Evolutionary conservation across 1,140 invertebrate species (phyloP), one percentile per base, ranked within the genome.

Genomic region (Drosophila lini): DNA sequence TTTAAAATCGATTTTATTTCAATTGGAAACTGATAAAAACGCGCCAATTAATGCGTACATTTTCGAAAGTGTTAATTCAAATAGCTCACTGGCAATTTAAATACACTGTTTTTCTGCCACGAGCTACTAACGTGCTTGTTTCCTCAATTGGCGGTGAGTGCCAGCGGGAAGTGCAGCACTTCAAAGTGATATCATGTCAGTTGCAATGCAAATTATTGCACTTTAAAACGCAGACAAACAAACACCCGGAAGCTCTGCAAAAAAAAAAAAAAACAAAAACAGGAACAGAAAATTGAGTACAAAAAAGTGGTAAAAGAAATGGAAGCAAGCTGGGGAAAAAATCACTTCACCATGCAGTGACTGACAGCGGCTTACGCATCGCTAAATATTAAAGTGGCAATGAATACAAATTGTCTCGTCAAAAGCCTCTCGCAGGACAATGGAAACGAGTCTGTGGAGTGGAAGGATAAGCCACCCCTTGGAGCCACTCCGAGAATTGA

Each of bases 381-480:
- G 76, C 76, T 78, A 78, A 78, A 78, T 78, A 78, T 78, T 78
- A 78, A 78, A 78, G 76, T 78, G 76, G 76, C 76, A 78, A 78
- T 78, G 76, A 78, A 78, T 78, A 78, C 76, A 78, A 71, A 78
- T 78, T 78, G 76, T 78, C 58, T 78, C 76, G 64, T 78, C 74
- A 78, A 71, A 71, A 63, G 76, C 48, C 7, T 7, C 38, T 76
- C 60, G 38, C 63, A 68, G 62, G 55, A 77, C 74, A 77, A 69
- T 77, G 74, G 32, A 13, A 36, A 4, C 22, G 38, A 25, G 52
- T 9, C 7, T 50, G 44, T 32, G 47, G 16, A 19, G 53, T 70
- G 48, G 11, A 22, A 48, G 34, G 56, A 47, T 16, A 50, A n/a
- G 19, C 9, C 38, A 28, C 11, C 48, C 13, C 62, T 3, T 9